Evolutionary conservation across 2,888 invertebrate genomes (phyloP).

Genomic region (Morpho deidamia): DNA sequence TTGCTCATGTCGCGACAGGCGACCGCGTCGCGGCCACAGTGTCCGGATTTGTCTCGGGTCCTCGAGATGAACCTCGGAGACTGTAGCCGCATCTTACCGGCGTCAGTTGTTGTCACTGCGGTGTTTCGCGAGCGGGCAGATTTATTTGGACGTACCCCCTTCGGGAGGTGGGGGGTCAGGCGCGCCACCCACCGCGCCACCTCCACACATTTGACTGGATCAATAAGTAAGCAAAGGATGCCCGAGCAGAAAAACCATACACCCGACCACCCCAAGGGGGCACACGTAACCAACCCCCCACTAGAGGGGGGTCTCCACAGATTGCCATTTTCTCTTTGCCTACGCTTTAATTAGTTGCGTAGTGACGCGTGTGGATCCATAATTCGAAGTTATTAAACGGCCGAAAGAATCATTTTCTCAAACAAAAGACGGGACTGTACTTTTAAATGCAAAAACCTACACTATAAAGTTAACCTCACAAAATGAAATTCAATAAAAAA

Average conservation of each 20-base stretch:
- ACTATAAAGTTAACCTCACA: not conserved
- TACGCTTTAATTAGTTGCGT: constrained; percentile 79
- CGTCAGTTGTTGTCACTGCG: constrained; percentile 76
- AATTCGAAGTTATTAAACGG: constrained; percentile 69
- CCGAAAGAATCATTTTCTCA: constrained; percentile 30
- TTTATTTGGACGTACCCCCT: constrained; percentile 79
- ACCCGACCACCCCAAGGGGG: constrained; percentile 77
- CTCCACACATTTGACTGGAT: constrained; percentile 80
- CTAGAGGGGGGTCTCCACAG: constrained; percentile 76
- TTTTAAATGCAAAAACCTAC: not conserved
- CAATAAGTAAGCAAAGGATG: constrained; percentile 81
- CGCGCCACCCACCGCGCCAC: constrained; percentile 73
- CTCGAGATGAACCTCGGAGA: constrained; percentile 41
- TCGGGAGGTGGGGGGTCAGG: constrained; percentile 60
- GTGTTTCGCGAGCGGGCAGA: constrained; percentile 79
- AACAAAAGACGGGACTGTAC: not conserved
- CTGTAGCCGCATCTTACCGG: constrained; percentile 74
- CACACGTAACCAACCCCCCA: constrained; percentile 78
- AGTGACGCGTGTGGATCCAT: constrained; percentile 75
- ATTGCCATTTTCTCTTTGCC: constrained; percentile 79
- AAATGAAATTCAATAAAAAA: not conserved
- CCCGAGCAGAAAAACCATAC: constrained; percentile 80
- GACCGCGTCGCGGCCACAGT: constrained; percentile 12
- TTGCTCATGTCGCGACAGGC: constrained; percentile 21
- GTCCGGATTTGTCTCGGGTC: constrained; percentile 9